These are phyloP conservation scores for Troides aeacus DNA, from an alignment of 2,888 invertebrate species.

Conservation along the genomic window DNA sequence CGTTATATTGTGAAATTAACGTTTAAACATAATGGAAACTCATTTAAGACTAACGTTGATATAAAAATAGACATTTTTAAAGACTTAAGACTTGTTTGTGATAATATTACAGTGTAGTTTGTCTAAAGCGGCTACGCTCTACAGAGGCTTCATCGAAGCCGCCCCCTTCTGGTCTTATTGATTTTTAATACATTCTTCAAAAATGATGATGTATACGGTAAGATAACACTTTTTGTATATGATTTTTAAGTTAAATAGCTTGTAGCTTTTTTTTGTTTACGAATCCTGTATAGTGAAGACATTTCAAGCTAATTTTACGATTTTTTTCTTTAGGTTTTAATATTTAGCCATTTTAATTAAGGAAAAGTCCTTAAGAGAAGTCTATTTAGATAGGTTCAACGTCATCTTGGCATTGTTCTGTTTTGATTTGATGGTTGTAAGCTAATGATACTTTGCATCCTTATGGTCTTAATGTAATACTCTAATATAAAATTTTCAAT, in stretches of 20 bases:
- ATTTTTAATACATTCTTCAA: constrained; percentile 37
- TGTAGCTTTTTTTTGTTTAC: not conserved
- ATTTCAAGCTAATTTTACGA: not conserved
- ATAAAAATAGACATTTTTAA: not conserved
- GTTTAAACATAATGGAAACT: constrained; percentile 20
- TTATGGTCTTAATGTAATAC: no score
- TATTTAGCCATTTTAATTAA: no score
- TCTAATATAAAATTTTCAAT: not conserved
- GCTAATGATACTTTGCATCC: no score
- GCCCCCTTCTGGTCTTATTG: constrained; percentile 41
- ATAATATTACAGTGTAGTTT: constrained; percentile 12
- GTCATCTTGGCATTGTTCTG: no score
- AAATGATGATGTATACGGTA: constrained; percentile 77
- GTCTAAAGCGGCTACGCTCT: constrained; percentile 46
- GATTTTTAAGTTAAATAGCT: not conserved
- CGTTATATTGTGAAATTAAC: constrained; percentile 22
- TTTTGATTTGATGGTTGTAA: no score
- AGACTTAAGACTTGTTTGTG: constrained; percentile 8
- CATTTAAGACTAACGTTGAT: not conserved
- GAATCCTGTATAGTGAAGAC: not conserved
- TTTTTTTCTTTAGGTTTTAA: not conserved
- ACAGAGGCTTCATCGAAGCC: constrained; percentile 41
- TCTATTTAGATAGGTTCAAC: not conserved
- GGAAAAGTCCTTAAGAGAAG: no score
- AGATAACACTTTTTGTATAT: constrained; percentile 36